phyloP scores from a whole-genome alignment of 2,797 vertebrate genomes.

The Enteromius afrohamiltoni region DNA sequence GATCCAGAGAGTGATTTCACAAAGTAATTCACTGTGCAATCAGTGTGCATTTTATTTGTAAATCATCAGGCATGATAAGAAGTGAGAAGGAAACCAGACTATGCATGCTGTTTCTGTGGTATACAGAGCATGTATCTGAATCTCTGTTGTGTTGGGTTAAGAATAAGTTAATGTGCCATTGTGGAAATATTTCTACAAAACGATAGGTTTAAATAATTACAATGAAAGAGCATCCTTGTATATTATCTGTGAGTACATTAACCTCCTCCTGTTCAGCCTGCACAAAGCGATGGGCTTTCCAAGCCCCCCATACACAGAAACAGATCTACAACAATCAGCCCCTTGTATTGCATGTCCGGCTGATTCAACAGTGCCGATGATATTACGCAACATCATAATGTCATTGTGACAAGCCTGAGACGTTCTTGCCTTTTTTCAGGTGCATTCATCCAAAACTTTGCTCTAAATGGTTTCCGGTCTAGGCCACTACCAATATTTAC shows the following conservation, averaged over 20 bases:
- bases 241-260: conserved; percentile 71
- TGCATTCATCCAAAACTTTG: conserved; percentile 23
- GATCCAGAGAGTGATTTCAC: background rate
- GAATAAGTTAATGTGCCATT: conserved; percentile 16
- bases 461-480: background rate
- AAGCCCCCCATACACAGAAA: conserved; percentile 34
- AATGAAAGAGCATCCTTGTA: conserved; percentile 66
- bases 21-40: background rate
- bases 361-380: conserved; percentile 33
- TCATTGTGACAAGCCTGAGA: conserved; percentile 21
- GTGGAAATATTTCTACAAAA: conserved; percentile 29
- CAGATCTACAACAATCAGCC: conserved; percentile 48
- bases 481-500: background rate
- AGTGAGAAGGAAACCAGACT: background rate
- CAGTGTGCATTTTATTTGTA: background rate
- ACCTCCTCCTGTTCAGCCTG: conserved; percentile 64
- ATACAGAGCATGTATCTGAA: background rate
- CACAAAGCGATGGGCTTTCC: conserved; percentile 65
- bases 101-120: background rate
- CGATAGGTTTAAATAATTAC: conserved; percentile 67
- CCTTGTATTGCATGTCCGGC: conserved; percentile 47
- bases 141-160: background rate
- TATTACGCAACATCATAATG: conserved; percentile 42
- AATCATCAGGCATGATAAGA: background rate
- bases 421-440: conserved; percentile 14